Conservation (phyloP, 2,888 invertebrate species). For the Hydroisotoma schaefferi region DNA sequence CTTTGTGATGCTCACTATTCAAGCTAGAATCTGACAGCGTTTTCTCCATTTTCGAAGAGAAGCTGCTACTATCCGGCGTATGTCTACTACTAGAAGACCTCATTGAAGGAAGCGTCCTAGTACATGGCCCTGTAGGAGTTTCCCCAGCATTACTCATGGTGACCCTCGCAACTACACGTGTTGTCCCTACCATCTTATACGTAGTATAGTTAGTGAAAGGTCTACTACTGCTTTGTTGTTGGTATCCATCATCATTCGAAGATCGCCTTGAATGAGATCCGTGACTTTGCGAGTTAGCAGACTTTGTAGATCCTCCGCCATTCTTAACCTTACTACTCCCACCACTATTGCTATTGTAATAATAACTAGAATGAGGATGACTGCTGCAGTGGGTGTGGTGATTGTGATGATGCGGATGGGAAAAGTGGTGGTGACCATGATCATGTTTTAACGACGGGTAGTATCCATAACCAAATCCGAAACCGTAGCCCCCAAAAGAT, state of each 20-base stretch:
- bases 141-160: conserved; percentile 6
- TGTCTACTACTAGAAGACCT: conserved; percentile 17
- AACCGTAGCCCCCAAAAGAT: conserved; percentile 79
- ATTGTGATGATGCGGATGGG: conserved; percentile 46
- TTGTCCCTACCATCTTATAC: conserved; percentile 11
- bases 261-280: not conserved
- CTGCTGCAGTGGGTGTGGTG: conserved; percentile 41
- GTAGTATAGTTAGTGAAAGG: conserved; percentile 13
- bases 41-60: conserved; percentile 42
- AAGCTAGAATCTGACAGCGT: conserved; percentile 65
- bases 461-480: conserved; percentile 70
- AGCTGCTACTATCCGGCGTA: conserved; percentile 26
- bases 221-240: not conserved
- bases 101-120: conserved; percentile 36
- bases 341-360: conserved; percentile 20
- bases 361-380: conserved; percentile 43
- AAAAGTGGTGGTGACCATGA: conserved; percentile 19
- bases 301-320: not conserved
- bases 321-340: not conserved
- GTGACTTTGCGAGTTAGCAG: not conserved
- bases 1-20: conserved; percentile 64
- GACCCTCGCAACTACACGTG: conserved; percentile 9
- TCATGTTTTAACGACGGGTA: conserved; percentile 24
- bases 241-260: not conserved
- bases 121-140: conserved; percentile 17